phyloP scores from a whole-genome alignment of 2,797 vertebrate species.

The Mus caroli region DNA sequence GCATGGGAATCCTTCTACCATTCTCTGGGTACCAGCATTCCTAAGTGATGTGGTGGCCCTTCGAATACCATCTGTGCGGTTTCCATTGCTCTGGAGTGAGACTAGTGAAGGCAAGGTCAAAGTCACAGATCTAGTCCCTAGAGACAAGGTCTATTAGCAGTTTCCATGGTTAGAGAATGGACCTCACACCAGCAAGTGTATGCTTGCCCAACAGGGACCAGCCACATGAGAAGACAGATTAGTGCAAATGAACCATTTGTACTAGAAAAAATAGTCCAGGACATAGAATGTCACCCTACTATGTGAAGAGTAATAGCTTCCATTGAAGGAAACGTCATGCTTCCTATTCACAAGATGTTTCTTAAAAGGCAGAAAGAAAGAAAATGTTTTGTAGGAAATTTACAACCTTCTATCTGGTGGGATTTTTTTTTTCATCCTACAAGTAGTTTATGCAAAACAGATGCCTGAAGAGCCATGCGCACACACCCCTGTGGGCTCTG shows the following conservation, averaged over 20 bases:
- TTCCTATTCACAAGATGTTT: conserved; percentile 30
- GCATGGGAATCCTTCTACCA: not conserved
- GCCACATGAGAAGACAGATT: not conserved
- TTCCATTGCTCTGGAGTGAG: conserved; percentile 41
- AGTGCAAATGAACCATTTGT: conserved; percentile 23
- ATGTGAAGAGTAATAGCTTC: conserved; percentile 22
- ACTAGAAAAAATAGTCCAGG: conserved; percentile 42
- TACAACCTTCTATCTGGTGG: conserved; percentile 46
- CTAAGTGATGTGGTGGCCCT: not conserved
- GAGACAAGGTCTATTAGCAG: not conserved
- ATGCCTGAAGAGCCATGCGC: not conserved
- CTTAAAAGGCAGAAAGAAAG: conserved; percentile 46
- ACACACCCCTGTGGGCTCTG: not conserved
- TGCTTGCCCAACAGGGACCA: not conserved
- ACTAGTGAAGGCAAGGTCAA: not conserved
- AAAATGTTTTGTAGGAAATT: conserved; percentile 62
- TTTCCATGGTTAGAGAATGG: not conserved
- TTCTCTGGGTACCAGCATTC: not conserved
- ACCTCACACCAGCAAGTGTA: not conserved
- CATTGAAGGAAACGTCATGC: conserved; percentile 17
- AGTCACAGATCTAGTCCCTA: not conserved
- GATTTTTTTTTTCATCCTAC: conserved; percentile 64
- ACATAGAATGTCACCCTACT: not conserved
- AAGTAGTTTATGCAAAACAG: conserved; percentile 10
- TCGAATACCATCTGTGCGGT: not conserved